phyloP scores from a whole-genome alignment of 2,888 invertebrate species.

The Drosophila monieri region DNA sequence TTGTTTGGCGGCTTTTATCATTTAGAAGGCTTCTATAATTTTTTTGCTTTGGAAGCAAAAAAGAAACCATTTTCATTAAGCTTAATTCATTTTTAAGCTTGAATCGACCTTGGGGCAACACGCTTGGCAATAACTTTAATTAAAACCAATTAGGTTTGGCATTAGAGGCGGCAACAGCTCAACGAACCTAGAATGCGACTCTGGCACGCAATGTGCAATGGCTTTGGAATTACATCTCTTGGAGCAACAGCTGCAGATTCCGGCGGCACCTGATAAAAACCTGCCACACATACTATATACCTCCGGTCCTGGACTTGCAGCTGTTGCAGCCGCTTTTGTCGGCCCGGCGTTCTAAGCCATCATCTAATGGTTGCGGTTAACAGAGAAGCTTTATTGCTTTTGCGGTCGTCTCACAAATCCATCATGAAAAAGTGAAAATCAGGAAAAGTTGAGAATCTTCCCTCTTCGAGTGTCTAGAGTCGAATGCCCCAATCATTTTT shows the following conservation, averaged over 20 bases:
- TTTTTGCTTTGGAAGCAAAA: neutral
- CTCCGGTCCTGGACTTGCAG: conserved; percentile 24
- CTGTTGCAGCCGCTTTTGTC: conserved; percentile 34
- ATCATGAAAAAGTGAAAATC: conserved; percentile 33
- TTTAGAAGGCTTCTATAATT: no score
- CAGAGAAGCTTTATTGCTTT: conserved; percentile 7
- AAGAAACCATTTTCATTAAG: conserved; percentile 56
- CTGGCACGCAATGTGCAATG: conserved; percentile 46
- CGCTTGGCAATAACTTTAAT: conserved; percentile 30
- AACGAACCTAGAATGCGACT: conserved; percentile 46
- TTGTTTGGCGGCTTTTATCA: neutral
- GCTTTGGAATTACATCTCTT: conserved; percentile 3
- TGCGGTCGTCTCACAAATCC: conserved; percentile 3
- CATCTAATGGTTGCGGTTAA: conserved; percentile 38
- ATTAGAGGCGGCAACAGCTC: conserved; percentile 41
- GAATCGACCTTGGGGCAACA: conserved; percentile 48
- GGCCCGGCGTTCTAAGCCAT: conserved; percentile 26
- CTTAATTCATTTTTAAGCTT: conserved; percentile 22
- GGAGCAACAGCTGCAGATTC: conserved; percentile 37
- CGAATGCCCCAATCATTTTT: conserved; percentile 4
- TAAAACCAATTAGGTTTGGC: conserved; percentile 40
- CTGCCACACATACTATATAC: conserved; percentile 23
- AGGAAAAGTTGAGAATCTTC: conserved; percentile 3
- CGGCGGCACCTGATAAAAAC: conserved; percentile 36
- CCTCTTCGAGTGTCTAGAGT: neutral